These are phyloP conservation scores for Drosophila sordidapex DNA, from an alignment of 2,888 invertebrate species.

Conservation along the genomic window DNA sequence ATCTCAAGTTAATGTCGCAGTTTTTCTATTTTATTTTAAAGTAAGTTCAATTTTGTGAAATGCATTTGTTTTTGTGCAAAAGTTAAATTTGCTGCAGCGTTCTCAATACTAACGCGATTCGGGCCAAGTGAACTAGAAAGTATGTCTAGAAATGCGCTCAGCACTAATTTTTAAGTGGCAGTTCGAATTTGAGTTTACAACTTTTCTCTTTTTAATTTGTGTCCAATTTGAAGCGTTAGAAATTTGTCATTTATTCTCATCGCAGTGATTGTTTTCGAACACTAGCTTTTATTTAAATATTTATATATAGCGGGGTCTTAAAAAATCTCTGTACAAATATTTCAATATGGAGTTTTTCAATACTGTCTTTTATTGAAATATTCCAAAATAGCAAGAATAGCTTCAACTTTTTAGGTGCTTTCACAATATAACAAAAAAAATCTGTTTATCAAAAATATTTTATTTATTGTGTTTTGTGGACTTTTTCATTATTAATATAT, in stretches of 20 bases:
- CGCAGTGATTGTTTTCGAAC: not conserved
- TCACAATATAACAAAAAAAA: too few relatives aligned
- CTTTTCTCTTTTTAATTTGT: not conserved
- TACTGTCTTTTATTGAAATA: too few relatives aligned
- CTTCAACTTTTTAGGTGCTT: too few relatives aligned
- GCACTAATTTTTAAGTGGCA: not conserved
- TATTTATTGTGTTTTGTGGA: not conserved
- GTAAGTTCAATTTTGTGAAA: not conserved
- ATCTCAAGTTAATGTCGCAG: not conserved
- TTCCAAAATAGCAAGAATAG: too few relatives aligned
- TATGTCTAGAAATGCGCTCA: not conserved
- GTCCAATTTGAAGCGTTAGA: not conserved
- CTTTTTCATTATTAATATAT: not conserved
- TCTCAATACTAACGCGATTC: not conserved
- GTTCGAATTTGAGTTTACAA: not conserved
- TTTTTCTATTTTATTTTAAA: not conserved
- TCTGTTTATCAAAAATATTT: too few relatives aligned
- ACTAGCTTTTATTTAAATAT: not conserved
- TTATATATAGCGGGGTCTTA: too few relatives aligned
- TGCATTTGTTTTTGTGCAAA: not conserved
- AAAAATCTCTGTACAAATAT: not conserved
- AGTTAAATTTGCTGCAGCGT: not conserved
- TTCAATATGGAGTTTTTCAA: not conserved
- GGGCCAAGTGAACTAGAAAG: not conserved
- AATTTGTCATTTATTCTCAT: not conserved